Base-by-base conservation (phyloP, 2,888 invertebrate genomes). In the Temnothorax unifasciatus region DNA sequence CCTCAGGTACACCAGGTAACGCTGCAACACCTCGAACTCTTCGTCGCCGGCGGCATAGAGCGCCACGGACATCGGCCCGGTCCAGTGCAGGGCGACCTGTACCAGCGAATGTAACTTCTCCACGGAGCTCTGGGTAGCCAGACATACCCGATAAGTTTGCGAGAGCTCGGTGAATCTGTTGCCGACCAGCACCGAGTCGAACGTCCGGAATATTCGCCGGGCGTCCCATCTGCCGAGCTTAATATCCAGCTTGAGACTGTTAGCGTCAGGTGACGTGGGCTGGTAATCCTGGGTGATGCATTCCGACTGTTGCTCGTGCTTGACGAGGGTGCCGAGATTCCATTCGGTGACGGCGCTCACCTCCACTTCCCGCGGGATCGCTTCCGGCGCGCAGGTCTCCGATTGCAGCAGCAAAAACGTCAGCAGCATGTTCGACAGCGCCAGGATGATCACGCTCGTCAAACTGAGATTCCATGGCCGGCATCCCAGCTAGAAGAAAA, bases 71-170 rank as follows among this genome's bases (percentile, higher is more conserved):
- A 99, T 97, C 0, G 98, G 97, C 0, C 98, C 98, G 9, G 96
- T 96, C 98, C 98, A 98, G 91, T 98, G 97, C 69, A 97, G 96
- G 0, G 97, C 97, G 57, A 98, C 97, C 88, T 97, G 97, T 0
- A 97, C 96, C 25, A 98, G 94, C 59, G 98, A 98, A 88, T 96
- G 96, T 11, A 99, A 95, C 86, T 98, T 96, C 92, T 98, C 98
- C 73, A 98, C 96, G 0, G 98, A 98, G 90, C 97, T 97, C 94
- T 98, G 98, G 0, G 98, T 98, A 0, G 98, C 98, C 83, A 98
- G 95, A 90, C 97, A 97, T 18, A 97, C 97, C 25, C 95, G 95
- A 83, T 96, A 96, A 18, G 95, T 94, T n/a, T 95, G 94, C 18
- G 96, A 97, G 5, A 97, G 92, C 29, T 96, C 96, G 0, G 95